These are phyloP conservation scores for Felis catus DNA, from an alignment of 2,113 vertebrate species.

Conservation along the genomic window F.catus_Fca126_mat1.0 CM031423.1:24327001-24327500, in stretches of 20 bases:
- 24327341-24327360: not conserved
- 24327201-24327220: not conserved
- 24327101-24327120: not conserved
- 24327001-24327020: not conserved
- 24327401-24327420: not conserved
- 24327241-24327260: not conserved
- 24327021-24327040: not conserved
- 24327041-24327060: not conserved
- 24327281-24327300: not conserved
- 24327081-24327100: not conserved
- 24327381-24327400: not conserved
- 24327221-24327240: not conserved
- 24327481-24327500: not conserved
- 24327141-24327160: not conserved
- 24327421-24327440: not conserved
- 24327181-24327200: not conserved
- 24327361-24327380: not conserved
- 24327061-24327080: not conserved
- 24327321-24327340: not conserved
- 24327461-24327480: constrained; percentile 26
- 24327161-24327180: not conserved
- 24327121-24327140: not conserved
- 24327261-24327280: not conserved
- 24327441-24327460: not conserved
- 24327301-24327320: not conserved